These are phyloP conservation scores for Cheilosia vernalis DNA, from an alignment of 2,888 invertebrate species.

Conservation along the genomic window DNA sequence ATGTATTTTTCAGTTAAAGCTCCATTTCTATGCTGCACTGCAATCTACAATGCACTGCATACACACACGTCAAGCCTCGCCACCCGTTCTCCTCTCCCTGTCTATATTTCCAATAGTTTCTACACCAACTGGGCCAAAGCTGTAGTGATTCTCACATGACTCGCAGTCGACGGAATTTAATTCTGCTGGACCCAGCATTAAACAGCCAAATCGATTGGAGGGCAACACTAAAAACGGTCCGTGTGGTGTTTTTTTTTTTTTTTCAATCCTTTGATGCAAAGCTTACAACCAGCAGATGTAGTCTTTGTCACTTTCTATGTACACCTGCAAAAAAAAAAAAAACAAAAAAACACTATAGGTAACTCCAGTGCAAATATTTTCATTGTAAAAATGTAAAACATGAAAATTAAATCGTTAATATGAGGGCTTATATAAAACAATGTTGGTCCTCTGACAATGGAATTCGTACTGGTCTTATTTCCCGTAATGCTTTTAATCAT, in stretches of 20 bases:
- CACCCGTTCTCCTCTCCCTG: conserved; percentile 4
- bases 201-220: conserved; percentile 27
- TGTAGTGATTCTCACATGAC: conserved; percentile 62
- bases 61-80: background rate
- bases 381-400: conserved; percentile 2
- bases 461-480: background rate
- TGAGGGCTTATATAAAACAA: conserved; percentile 18
- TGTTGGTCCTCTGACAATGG: background rate
- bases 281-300: background rate
- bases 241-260: background rate
- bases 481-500: background rate
- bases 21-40: conserved; percentile 18
- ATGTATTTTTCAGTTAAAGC: conserved; percentile 68
- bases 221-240: background rate
- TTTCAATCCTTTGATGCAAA: conserved; percentile 11
- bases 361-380: background rate
- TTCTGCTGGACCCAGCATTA: conserved; percentile 32
- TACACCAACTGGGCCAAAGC: conserved; percentile 34
- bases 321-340: conserved; percentile 46
- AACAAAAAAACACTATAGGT: background rate
- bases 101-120: conserved; percentile 7
- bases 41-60: background rate
- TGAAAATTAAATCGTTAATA: conserved; percentile 21
- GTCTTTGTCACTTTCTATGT: background rate
- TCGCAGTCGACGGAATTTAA: conserved; percentile 42